phyloP scores from a whole-genome alignment of 2,113 vertebrate genomes.

The Stigmatopora argus region DNA sequence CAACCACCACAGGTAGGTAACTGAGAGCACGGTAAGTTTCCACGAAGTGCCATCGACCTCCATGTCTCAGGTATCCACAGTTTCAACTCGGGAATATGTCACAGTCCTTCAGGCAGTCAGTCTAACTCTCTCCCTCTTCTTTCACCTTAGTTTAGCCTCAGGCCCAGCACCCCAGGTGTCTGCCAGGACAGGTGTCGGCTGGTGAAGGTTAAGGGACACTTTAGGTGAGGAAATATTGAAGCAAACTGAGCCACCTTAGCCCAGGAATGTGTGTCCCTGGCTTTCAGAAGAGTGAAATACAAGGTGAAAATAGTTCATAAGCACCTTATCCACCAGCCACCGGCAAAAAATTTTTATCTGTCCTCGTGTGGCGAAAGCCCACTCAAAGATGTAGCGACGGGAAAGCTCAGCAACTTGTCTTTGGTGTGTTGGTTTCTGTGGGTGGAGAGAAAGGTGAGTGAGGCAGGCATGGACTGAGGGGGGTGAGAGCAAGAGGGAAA shows the following conservation, averaged over 20 bases:
- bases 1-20: constrained; percentile 48
- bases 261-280: constrained; percentile 6
- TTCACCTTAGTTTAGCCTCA: constrained; percentile 5
- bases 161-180: constrained; percentile 24
- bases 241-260: constrained; percentile 2
- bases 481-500: constrained; percentile 1
- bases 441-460: not conserved
- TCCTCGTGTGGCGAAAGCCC: constrained; percentile 1
- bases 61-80: constrained; percentile 47
- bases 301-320: constrained; percentile 1
- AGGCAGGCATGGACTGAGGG: not conserved
- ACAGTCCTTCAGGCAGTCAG: constrained; percentile 18
- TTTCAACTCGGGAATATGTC: constrained; percentile 7
- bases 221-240: constrained; percentile 37
- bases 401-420: constrained; percentile 39
- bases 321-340: constrained; percentile 1
- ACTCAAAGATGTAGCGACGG: constrained; percentile 1
- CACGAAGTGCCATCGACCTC: constrained; percentile 46
- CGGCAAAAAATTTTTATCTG: not conserved
- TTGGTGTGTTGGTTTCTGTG: constrained; percentile 23
- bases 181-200: not conserved
- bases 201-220: constrained; percentile 25
- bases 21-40: constrained; percentile 60
- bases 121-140: constrained; percentile 13
- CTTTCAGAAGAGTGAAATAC: not conserved